phyloP scores from a whole-genome alignment of 2,797 vertebrate genomes.

The Gymnoscopelus microlampas region DNA sequence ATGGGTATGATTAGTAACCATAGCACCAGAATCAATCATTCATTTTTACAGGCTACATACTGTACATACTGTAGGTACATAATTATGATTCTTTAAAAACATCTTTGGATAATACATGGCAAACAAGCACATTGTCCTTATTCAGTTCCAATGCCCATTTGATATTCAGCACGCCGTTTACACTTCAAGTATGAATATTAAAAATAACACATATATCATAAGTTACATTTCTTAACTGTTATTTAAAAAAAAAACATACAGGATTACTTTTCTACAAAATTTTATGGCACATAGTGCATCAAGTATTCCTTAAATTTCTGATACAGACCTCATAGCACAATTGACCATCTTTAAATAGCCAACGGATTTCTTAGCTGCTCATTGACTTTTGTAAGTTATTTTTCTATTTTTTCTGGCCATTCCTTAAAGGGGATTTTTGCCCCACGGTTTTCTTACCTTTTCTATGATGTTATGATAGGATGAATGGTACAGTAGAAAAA shows the following conservation, averaged over 20 bases:
- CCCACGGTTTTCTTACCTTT: too few relatives aligned
- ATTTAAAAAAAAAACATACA: slow-evolving; percentile 72
- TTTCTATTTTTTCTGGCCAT: slow-evolving; percentile 46
- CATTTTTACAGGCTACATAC: slow-evolving; percentile 66
- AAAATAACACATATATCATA: slow-evolving; percentile 86
- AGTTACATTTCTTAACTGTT: slow-evolving; percentile 84
- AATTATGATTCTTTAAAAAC: slow-evolving; percentile 65
- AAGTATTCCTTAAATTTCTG: slow-evolving; percentile 88
- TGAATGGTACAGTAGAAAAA: too few relatives aligned
- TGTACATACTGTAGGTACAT: slow-evolving; percentile 61
- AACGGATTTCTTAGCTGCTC: slow-evolving; percentile 81
- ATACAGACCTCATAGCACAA: slow-evolving; percentile 90
- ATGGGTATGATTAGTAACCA: slow-evolving; percentile 68
- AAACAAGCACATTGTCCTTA: slow-evolving; percentile 68
- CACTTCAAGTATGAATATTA: slow-evolving; percentile 82
- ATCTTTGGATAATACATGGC: slow-evolving; percentile 83
- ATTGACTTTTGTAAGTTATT: slow-evolving; percentile 54
- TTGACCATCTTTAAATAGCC: slow-evolving; percentile 69
- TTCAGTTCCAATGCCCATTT: slow-evolving; percentile 70
- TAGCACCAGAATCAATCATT: slow-evolving; percentile 78
- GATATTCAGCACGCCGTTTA: slow-evolving; percentile 72
- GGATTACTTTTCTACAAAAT: slow-evolving; percentile 82
- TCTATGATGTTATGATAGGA: too few relatives aligned
- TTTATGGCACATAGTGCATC: slow-evolving; percentile 92
- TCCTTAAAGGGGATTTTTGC: slow-evolving; percentile 20